These are phyloP conservation scores for Seriola quinqueradiata DNA, from an alignment of 2,113 vertebrate genomes.

Conservation along the genomic window DNA sequence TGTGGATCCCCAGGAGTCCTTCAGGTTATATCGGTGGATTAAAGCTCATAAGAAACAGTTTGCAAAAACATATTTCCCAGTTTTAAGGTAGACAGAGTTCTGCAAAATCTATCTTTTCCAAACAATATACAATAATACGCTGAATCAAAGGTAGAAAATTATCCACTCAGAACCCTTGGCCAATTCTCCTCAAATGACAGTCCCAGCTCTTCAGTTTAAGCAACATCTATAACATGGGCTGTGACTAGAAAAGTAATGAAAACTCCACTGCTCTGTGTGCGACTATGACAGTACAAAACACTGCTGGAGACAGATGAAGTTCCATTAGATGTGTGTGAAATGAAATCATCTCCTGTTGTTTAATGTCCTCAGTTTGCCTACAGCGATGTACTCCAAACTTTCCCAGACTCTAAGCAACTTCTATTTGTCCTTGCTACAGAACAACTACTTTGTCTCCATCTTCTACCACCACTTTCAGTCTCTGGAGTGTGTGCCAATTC, in stretches of 20 bases:
- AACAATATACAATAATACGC: background rate
- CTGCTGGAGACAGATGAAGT: conserved; percentile 46
- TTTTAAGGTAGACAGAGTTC: background rate
- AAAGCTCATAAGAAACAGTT: background rate
- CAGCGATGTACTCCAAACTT: conserved; percentile 45
- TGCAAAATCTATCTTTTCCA: background rate
- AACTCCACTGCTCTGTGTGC: conserved; percentile 9
- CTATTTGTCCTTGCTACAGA: conserved; percentile 38
- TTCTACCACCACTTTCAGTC: conserved; percentile 19
- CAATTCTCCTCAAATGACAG: background rate
- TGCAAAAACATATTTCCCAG: background rate
- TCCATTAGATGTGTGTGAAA: conserved; percentile 41
- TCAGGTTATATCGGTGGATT: background rate
- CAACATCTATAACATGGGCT: conserved; percentile 16
- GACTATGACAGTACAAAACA: background rate
- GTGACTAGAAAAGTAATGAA: conserved; percentile 36
- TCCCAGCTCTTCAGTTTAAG: conserved; percentile 8
- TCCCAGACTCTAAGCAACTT: conserved; percentile 39
- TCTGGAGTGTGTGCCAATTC: conserved; percentile 43
- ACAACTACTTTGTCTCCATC: conserved; percentile 50
- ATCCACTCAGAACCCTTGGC: conserved; percentile 4
- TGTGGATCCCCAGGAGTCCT: background rate
- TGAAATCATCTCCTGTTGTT: conserved; percentile 43
- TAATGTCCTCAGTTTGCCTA: conserved; percentile 52
- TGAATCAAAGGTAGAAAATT: conserved; percentile 17